phyloP scores from a whole-genome alignment of 2,797 vertebrate genomes.

The Darevskia mixta region DNA sequence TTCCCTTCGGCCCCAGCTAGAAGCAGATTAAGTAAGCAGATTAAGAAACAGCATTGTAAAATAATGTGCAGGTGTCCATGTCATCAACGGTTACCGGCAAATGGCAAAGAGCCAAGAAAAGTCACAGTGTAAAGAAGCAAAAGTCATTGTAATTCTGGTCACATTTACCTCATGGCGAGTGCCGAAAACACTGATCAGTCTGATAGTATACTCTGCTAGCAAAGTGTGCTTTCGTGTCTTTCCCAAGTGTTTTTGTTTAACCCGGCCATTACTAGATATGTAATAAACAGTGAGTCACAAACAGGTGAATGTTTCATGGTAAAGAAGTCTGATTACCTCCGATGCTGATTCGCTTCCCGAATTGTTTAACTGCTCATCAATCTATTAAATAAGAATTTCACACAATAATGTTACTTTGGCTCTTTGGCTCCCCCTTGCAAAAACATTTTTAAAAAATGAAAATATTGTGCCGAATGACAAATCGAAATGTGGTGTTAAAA shows the following conservation, averaged over 20 bases:
- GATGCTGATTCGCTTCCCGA: conserved; percentile 83
- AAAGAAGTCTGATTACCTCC: conserved; percentile 83
- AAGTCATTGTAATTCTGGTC: background rate
- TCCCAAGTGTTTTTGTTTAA: conserved; percentile 7
- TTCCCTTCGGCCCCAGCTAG: background rate
- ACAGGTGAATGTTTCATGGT: conserved; percentile 76
- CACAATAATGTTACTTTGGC: conserved; percentile 78
- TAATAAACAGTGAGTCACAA: conserved; percentile 70
- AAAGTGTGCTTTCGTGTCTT: background rate
- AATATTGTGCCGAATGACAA: conserved; percentile 67
- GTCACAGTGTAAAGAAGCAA: background rate
- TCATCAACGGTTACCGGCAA: background rate
- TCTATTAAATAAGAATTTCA: conserved; percentile 89
- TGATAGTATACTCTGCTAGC: background rate
- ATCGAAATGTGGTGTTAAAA: conserved; percentile 46
- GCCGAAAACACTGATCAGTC: background rate
- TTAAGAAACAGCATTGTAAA: background rate
- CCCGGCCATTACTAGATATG: conserved; percentile 56
- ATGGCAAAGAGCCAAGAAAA: conserved; percentile 4
- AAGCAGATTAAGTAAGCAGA: background rate
- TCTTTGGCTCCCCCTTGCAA: conserved; percentile 76
- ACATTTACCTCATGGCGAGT: background rate
- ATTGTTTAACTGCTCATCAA: conserved; percentile 85
- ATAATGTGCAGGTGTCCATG: background rate
- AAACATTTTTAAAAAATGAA: conserved; percentile 70